Base-by-base conservation (phyloP, 2,888 invertebrate genomes). In the Synanthedon vespiformis region DNA sequence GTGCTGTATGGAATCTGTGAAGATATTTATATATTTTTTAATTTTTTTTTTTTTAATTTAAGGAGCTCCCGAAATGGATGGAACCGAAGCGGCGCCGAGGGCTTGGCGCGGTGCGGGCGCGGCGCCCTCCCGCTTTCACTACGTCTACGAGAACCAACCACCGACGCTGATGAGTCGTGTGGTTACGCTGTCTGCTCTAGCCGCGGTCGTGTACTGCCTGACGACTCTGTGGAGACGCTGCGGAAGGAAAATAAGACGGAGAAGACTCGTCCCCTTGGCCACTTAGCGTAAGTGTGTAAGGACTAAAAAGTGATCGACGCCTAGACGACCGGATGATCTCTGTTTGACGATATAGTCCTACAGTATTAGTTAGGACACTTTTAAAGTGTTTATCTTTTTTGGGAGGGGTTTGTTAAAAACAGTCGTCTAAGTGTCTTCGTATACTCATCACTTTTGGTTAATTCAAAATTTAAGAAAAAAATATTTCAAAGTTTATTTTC, bases 41-140 rank as follows among this genome's bases (percentile, higher is more conserved):
- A n/a, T 53, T 41, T 40, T 13, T 3, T 34, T 34, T 34, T 34
- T 34, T 34, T 8, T 48, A 4, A 13, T 50, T 53, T 6, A 58
- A 72, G 89, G 88, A 52, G 82, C 82, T 11, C 89, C 88, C 11
- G 85, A 78, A 16, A 68, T 74, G 40, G 86, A 83, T 55, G 89
- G 76, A 47, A 82, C 80, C 4, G 80, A 88, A 55, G 80, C 86
- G 10, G 90, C 89, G 4, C 77, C 89, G 13, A 85, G 89, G 57
- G 88, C 88, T 13, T 90, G 90, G 90, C 80, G 89, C 6, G 89
- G 88, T 11, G 86, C 87, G 10, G 86, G 77, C 11, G 83, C 77
- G 1, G 67, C 70, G 22, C 79, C 76, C 40, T 74, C 73, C 1
- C 65, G 68, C 1, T 55, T 61, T 2, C 68, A 63, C 22, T 59